Conservation (phyloP, 2,113 vertebrate genomes). For the Clarias macrocephalus region DNA sequence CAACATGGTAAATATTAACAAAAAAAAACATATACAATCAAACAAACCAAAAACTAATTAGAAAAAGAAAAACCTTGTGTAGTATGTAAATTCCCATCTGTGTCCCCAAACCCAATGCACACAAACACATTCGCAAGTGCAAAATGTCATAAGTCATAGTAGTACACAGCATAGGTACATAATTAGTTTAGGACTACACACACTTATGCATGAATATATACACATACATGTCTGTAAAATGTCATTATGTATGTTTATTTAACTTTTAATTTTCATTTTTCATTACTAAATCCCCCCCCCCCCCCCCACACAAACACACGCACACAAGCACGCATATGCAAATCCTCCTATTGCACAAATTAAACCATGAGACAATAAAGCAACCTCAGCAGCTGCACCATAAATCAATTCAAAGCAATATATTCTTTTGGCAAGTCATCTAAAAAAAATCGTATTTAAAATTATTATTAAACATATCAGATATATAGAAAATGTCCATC, state of each 20-base stretch:
- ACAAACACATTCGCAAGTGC: slow-evolving; percentile 4
- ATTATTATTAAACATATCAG: neutral
- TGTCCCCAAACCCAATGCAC: neutral
- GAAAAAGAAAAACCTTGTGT: neutral
- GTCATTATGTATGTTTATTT: slow-evolving; percentile 3
- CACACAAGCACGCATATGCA: neutral
- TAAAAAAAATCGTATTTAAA: slow-evolving; percentile 26
- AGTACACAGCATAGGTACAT: neutral
- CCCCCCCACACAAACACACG: neutral
- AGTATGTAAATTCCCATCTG: neutral
- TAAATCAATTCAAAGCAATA: slow-evolving; percentile 10
- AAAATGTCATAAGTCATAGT: slow-evolving; percentile 4
- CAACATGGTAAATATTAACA: neutral
- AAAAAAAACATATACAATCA: too few relatives aligned
- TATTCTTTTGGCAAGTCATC: neutral
- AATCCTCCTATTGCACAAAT: slow-evolving; percentile 4
- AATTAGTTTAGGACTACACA: neutral
- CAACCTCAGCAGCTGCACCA: neutral
- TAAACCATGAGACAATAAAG: neutral
- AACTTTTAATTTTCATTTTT: neutral
- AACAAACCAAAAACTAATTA: neutral
- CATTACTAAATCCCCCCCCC: neutral
- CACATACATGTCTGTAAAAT: neutral
- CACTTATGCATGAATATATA: neutral
- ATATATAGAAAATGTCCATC: slow-evolving; percentile 11